Percentiles rank a stretch among this genome's conserved stretches.
Conservation (phyloP, 2,888 invertebrate species). For the Spisula subtruncata region DNA sequence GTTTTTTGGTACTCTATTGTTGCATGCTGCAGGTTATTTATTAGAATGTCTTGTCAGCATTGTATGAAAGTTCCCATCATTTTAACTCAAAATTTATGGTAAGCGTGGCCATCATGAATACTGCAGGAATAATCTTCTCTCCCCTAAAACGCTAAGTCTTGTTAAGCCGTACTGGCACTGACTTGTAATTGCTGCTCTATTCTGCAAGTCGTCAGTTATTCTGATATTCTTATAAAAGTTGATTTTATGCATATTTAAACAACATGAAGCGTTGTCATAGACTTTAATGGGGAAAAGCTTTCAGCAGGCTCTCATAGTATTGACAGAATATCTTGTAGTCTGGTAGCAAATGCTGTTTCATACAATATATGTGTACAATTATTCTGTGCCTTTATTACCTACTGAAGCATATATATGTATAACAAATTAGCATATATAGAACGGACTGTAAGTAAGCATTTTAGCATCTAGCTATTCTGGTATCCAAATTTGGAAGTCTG, state of each 20-base stretch:
- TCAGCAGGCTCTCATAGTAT: not conserved
- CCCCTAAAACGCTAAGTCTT: not conserved
- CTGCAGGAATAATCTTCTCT: not conserved
- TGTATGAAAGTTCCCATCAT: not conserved
- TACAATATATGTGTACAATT: not conserved
- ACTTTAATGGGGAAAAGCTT: slow-evolving; percentile 23
- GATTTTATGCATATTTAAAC: slow-evolving; percentile 15
- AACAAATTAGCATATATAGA: not conserved
- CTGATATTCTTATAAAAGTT: not conserved
- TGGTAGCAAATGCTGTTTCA: not conserved
- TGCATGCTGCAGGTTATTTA: slow-evolving; percentile 2
- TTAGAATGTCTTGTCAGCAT: slow-evolving; percentile 8
- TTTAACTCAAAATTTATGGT: not conserved
- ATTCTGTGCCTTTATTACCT: not conserved
- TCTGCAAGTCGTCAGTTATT: not conserved
- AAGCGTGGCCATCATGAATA: not conserved
- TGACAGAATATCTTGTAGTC: not conserved
- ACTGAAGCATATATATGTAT: not conserved
- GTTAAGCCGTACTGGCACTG: not conserved
- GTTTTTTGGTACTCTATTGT: not conserved
- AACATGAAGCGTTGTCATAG: not conserved
- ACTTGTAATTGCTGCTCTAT: not conserved
- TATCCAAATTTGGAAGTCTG: too few relatives aligned
- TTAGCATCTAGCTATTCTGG: too few relatives aligned
- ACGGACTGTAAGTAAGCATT: not conserved